These are phyloP conservation scores for Mya arenaria DNA, from an alignment of 1,140 invertebrate species.

Conservation along the genomic window DNA sequence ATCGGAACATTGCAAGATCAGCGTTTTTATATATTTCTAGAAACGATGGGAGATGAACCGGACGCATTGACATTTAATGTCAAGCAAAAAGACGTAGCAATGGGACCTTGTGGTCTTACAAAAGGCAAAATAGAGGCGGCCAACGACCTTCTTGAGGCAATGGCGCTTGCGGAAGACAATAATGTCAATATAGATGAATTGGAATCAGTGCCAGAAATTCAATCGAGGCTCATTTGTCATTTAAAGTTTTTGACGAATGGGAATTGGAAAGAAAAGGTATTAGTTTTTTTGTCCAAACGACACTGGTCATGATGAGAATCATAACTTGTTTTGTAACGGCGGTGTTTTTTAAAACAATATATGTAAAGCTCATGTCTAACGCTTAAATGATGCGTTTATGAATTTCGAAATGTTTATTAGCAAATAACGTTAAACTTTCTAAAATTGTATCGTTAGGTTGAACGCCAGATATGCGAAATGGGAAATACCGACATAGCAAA, in stretches of 20 bases:
- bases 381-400: no score
- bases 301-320: not conserved
- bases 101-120: slow-evolving; percentile 6
- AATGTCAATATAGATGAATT: slow-evolving; percentile 5
- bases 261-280: slow-evolving; percentile 37
- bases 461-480: not conserved
- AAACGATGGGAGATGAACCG: no score
- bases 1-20: no score
- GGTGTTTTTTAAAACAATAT: not conserved
- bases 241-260: not conserved
- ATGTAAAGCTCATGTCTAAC: no score
- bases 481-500: slow-evolving; percentile 4
- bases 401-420: not conserved
- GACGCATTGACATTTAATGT: no score
- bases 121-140: not conserved
- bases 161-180: slow-evolving; percentile 4
- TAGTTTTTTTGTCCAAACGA: not conserved
- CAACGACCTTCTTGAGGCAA: slow-evolving; percentile 15
- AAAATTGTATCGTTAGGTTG: not conserved
- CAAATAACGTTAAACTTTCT: not conserved
- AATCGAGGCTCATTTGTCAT: slow-evolving; percentile 37
- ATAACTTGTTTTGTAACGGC: not conserved
- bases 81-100: no score
- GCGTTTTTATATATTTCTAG: no score
- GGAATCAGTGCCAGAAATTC: not conserved